Evolutionary conservation across 1,140 invertebrate species (phyloP), one percentile per base, ranked within the genome.

Genomic region (Leptonema lineaticorne): DNA sequence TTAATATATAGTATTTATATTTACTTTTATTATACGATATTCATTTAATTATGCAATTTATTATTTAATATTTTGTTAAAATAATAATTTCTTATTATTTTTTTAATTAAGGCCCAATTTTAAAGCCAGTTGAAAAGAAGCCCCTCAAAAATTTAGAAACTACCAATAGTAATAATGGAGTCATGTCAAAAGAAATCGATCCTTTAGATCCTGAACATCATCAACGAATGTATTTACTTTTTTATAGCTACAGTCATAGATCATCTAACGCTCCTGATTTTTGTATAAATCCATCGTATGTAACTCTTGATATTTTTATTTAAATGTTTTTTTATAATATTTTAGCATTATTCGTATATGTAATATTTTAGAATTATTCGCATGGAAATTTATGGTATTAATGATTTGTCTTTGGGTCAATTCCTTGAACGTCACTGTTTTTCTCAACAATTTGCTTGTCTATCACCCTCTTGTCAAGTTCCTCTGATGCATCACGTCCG

Each of bases 361-460:
- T 33, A 14, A 6, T 70, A 29, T 76, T 78, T 37, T 75, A 91
- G 91, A 88, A 86, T 95, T 18, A 89, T 96, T 0, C 89, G 89
- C 56, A 99, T 99, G 93, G 92, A 96, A 71, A 92, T 97, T 78
- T 98, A 99, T 79, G 94, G 94, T 0, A 84, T 87, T 16, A 94
- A 96, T 75, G 97, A 99, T 77, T 97, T 98, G 68, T 91, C 96
- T 2, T 78, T 99, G 3, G 97, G 96, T 41, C 90, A 89, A 69
- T 99, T 99, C 79, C 81, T 99, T 1, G 93, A 97, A 78, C 85
- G 91, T 56, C 97, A 96, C 76, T 98, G 96, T 79, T 93, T 96
- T 75, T 87, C 90, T 68, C 83, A 85, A 14, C 87, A 90, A 1
- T 96, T 95, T 76, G 87, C 87, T 28, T 99, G 97, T 76, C 91